Evolutionary conservation across 2,888 invertebrate species (phyloP).

Genomic region (Adelphocoris suturalis): DNA sequence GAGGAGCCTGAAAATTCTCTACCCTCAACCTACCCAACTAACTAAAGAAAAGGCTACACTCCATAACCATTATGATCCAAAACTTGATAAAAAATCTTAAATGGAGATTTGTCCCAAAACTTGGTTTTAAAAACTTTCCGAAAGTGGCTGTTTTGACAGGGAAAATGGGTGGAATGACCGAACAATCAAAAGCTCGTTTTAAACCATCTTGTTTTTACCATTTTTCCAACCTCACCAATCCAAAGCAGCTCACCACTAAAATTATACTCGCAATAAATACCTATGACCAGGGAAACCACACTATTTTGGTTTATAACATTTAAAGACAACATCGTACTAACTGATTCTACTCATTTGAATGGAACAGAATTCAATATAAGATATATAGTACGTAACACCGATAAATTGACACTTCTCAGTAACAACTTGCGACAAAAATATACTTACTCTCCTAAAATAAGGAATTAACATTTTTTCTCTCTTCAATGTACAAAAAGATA

Average conservation of each 20-base stretch:
- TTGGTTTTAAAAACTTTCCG: too few species aligned
- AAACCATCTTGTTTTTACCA: too few species aligned
- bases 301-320: background rate
- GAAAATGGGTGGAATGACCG: too few species aligned
- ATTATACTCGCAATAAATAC: background rate
- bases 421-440: slow-evolving; percentile 24
- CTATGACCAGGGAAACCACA: slow-evolving; percentile 3
- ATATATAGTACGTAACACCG: background rate
- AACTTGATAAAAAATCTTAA: too few species aligned
- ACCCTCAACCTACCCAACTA: too few species aligned
- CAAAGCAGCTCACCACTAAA: background rate
- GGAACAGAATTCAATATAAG: background rate
- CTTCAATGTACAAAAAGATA: slow-evolving; percentile 5
- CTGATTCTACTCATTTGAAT: background rate
- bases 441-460: background rate
- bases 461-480: slow-evolving; percentile 15
- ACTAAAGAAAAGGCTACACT: too few species aligned
- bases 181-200: too few species aligned
- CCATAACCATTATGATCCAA: too few species aligned
- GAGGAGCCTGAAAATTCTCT: too few species aligned
- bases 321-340: background rate
- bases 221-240: background rate
- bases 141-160: too few species aligned
- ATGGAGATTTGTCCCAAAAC: too few species aligned
- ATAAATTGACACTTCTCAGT: background rate